Evolutionary conservation across 92 coral and sea anemone genomes (phyloP).

Genomic region (Porites evermanni): DNA sequence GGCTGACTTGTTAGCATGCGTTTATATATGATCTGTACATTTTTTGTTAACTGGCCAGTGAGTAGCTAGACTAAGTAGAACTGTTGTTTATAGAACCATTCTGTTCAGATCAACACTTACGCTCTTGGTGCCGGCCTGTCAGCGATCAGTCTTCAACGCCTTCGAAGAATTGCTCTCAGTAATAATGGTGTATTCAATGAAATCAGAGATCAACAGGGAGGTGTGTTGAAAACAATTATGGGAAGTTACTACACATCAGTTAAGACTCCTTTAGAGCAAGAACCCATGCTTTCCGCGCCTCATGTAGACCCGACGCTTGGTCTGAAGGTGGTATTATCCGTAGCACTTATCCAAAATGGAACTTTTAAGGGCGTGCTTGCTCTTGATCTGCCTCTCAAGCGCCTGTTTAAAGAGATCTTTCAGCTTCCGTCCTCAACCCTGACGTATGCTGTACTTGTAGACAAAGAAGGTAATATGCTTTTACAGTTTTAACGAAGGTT

Average conservation of each 20-base stretch:
- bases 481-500: background rate
- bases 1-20: background rate
- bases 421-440: conserved; percentile 24
- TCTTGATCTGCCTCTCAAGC: conserved; percentile 62
- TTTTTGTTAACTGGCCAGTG: background rate
- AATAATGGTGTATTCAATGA: conserved; percentile 58
- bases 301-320: conserved; percentile 50
- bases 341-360: conserved; percentile 50
- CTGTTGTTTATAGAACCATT: conserved; percentile 30
- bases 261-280: conserved; percentile 24
- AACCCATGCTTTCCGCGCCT: conserved; percentile 48
- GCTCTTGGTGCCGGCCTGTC: conserved; percentile 66
- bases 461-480: conserved; percentile 50
- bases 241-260: conserved; percentile 70
- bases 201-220: conserved; percentile 52
- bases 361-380: conserved; percentile 72
- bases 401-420: conserved; percentile 59
- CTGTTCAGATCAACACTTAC: conserved; percentile 71
- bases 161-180: conserved; percentile 42
- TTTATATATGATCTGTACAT: background rate
- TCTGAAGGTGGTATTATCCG: conserved; percentile 58
- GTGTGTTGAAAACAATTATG: conserved; percentile 50
- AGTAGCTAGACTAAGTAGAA: background rate
- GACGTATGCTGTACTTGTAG: conserved; percentile 49
- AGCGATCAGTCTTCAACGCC: conserved; percentile 26